phyloP scores from a whole-genome alignment of 2,113 vertebrate genomes.

The Sminthopsis crassicaudata region DNA sequence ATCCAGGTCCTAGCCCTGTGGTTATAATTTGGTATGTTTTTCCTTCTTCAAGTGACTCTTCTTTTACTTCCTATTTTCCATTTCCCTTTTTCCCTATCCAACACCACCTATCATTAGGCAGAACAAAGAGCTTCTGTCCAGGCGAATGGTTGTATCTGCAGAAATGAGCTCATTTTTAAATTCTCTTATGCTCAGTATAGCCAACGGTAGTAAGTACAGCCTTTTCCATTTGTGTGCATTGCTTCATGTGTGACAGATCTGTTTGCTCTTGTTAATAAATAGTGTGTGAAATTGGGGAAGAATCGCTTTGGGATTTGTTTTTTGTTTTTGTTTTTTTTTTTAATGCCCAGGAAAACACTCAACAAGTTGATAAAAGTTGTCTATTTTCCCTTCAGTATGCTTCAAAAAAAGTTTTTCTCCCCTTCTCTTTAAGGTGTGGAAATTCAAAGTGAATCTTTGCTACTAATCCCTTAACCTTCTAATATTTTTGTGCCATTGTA shows the following conservation, averaged over 20 bases:
- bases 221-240: slow-evolving; percentile 68
- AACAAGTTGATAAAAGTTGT: not conserved
- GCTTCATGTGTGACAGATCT: slow-evolving; percentile 54
- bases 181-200: slow-evolving; percentile 84
- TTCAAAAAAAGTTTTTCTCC: not conserved
- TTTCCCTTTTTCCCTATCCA: slow-evolving; percentile 58
- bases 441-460: slow-evolving; percentile 30
- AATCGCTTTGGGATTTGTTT: not conserved
- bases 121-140: slow-evolving; percentile 82
- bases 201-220: slow-evolving; percentile 88
- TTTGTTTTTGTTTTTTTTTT: not conserved
- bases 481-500: slow-evolving; percentile 40
- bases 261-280: slow-evolving; percentile 60
- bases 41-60: slow-evolving; percentile 62
- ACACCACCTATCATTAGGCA: slow-evolving; percentile 74
- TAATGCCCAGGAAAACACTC: slow-evolving; percentile 39
- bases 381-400: slow-evolving; percentile 8
- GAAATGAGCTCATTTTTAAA: slow-evolving; percentile 85
- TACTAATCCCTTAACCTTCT: slow-evolving; percentile 60
- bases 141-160: slow-evolving; percentile 79
- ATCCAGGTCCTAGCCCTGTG: not conserved
- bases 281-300: slow-evolving; percentile 27
- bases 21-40: slow-evolving; percentile 29
- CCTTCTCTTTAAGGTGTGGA: slow-evolving; percentile 56
- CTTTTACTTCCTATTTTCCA: slow-evolving; percentile 73